Evolutionary conservation across 2,888 invertebrate species (phyloP).

Genomic region (Oscheius myriophilus): DNA sequence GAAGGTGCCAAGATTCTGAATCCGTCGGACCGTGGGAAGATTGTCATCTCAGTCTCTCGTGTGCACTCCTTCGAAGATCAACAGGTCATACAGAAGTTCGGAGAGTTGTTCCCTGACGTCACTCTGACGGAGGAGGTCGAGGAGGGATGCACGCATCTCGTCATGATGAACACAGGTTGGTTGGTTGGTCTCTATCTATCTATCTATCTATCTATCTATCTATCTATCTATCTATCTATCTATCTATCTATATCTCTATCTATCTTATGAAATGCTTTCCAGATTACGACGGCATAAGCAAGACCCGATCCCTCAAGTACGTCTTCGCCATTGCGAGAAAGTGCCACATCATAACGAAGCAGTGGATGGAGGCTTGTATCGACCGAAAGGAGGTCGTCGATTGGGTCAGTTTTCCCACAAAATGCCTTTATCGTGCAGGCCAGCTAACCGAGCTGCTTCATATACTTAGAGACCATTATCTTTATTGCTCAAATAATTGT

Average conservation of each 20-base stretch:
- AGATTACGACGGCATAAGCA: neutral
- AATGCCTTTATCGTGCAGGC: no score
- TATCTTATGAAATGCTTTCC: no score
- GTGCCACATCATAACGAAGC: slow-evolving; percentile 19
- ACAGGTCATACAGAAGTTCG: slow-evolving; percentile 33
- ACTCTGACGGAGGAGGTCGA: slow-evolving; percentile 33
- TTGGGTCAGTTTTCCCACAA: slow-evolving; percentile 17
- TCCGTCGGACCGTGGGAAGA: no score
- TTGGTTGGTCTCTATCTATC: slow-evolving; percentile 8
- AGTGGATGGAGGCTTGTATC: slow-evolving; percentile 30
- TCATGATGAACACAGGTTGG: slow-evolving; percentile 40
- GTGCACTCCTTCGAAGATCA: no score
- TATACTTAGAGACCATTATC: no score
- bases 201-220: no score
- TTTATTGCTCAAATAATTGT: no score
- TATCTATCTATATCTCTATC: no score
- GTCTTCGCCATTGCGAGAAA: slow-evolving; percentile 4
- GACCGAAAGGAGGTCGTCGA: slow-evolving; percentile 9
- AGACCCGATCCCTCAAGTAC: slow-evolving; percentile 14
- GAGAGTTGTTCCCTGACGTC: slow-evolving; percentile 35
- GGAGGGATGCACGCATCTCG: slow-evolving; percentile 38
- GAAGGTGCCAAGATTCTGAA: no score
- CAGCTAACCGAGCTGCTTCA: no score
- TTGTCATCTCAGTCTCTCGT: no score
- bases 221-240: no score